phyloP scores from a whole-genome alignment of 2,113 vertebrate genomes.

The Puffinus mauretanicus region DNA sequence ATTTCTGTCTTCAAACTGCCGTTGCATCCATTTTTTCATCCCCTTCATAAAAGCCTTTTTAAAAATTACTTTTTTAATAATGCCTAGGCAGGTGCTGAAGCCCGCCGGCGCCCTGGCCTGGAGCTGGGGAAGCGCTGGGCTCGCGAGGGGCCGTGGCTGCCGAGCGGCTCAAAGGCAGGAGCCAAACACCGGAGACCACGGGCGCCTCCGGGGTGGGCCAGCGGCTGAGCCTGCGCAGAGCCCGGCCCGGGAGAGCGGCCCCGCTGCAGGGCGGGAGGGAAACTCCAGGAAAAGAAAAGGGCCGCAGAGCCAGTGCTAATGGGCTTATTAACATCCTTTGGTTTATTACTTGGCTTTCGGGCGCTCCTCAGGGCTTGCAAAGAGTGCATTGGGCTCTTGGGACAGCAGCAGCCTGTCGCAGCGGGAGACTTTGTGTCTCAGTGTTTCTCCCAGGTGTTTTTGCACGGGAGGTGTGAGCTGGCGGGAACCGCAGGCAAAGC shows the following conservation, averaged over 20 bases:
- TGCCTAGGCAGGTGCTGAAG: background rate
- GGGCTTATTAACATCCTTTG: too few species aligned
- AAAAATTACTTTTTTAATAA: background rate
- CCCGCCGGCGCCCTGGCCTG: background rate
- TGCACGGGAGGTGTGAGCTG: too few species aligned
- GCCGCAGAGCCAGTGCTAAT: background rate
- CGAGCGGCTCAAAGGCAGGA: background rate
- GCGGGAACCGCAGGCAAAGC: too few species aligned
- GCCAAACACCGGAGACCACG: fast-evolving
- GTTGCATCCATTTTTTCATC: background rate
- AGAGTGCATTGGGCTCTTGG: background rate
- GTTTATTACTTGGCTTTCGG: background rate
- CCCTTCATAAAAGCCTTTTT: background rate
- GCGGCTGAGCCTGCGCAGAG: background rate
- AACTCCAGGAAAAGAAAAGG: fast-evolving
- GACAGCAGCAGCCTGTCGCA: too few species aligned
- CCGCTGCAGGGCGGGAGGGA: background rate
- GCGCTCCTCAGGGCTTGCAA: background rate
- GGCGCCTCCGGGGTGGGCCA: too few species aligned
- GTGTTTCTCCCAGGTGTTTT: too few species aligned
- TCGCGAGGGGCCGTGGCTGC: too few species aligned
- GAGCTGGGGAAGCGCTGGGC: background rate
- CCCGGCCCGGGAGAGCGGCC: background rate
- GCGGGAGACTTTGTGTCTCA: too few species aligned
- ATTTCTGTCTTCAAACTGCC: background rate